Evolutionary conservation across 2,797 vertebrate genomes (phyloP), one percentile per base, ranked within the genome.

Genomic region (Thunnus albacares): DNA sequence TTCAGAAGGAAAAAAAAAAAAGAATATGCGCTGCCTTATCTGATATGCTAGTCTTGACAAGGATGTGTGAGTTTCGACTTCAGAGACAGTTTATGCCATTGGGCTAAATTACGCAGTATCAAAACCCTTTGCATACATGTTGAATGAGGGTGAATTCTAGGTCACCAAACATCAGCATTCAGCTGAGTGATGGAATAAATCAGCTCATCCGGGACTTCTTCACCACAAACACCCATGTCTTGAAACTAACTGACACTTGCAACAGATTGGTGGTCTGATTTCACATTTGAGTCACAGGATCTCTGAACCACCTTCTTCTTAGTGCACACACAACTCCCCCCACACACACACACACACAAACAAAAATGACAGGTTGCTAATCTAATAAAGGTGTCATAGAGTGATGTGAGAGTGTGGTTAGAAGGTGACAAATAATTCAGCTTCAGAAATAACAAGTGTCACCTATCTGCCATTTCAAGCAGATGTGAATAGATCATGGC

Each of bases 381-480:
- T 82, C 74, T 20, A 64, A 81, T 57, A 45, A 73, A 85, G 88
- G 92, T 80, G 90, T 82, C 55, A 12, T 6, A 10, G 64, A 86
- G 71, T 24, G 67, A 82, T 47, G 75, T 20, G 47, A 67, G 47
- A 67, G 89, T 47, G 88, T 73, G 86, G 90, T 79, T 43, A 71
- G 77, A 82, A 81, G 75, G 85, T 79, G 92, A 87, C 81, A 90
- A 88, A 90, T 79, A 75, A 86, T 90, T 86, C 81, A 71, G 71
- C 85, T 79, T 80, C 65, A 75, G 83, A 89, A 90, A 88, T 90
- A 87, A 87, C 81, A 75, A 64, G 71, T 79, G 78, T 80, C 78
- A 80, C 60, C 30, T 14, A 84, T 82, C 79, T 79, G 71, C 62
- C 56, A 18, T 75, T 72, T 78, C 30, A 43, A 76, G 64, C 79